Base-by-base conservation (phyloP, 30 jellyfish, hydroid and myxozoan species). In the Aurelia coerulea region DNA sequence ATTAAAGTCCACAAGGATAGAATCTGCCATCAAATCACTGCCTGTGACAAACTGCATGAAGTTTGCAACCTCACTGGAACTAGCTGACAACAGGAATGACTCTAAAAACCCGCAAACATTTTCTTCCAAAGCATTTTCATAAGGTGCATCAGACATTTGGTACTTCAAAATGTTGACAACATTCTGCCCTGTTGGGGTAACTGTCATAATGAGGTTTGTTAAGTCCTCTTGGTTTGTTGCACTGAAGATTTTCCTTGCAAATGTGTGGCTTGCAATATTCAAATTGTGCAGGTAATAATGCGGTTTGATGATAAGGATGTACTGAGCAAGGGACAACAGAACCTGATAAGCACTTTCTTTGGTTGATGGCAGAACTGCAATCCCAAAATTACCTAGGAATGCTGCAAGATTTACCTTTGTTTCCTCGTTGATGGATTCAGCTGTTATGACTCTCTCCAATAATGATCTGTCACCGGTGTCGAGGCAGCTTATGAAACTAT, bases 41-140 rank as follows among this genome's bases (percentile, higher is more conserved):
- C 78, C 78, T 31, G 50, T 68, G 29, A 68, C 58, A 39, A 68
- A 33, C 29, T 39, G 56, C 58, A 33, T n/a, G 78, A 68, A 16
- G 52, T n/a, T 32, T 15, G 78, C 58, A 15, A 60, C 31, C 34
- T 60, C 69, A 15, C 34, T 60, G 1, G 69, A 23, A 60, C 34
- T 17, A 17, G 34, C 34, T 3, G 69, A 60, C 69, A 17, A 32
- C 31, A 60, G 31, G 69, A 60, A 60, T 1, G 69, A 60, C 34
- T 60, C 69, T 0, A 60, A 60, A 5, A 60, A 60, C 34, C 69
- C 69, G 12, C 34, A 3, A 17, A 60, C 69, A 17, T 60, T 60
- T 60, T 60, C 69, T 23, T 60, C 69, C 29, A 60, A 10, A 15
- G 69, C 69, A 60, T 60, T 15, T 15, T 17, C 69, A 17, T 15